Conservation (phyloP, 2,113 vertebrate genomes). For the Hoplias malabaricus region DNA sequence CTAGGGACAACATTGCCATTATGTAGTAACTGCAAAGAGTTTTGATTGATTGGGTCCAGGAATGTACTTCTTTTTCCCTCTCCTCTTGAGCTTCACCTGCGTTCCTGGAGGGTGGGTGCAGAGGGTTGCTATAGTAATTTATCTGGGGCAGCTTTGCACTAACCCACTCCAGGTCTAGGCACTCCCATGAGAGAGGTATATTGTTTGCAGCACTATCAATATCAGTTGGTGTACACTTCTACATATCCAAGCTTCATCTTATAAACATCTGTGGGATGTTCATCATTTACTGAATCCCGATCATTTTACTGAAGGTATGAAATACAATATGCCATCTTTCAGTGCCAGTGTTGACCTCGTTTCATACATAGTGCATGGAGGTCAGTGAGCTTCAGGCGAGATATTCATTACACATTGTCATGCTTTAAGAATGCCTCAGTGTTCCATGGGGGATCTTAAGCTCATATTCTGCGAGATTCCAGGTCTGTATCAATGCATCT, state of each 20-base stretch:
- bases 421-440: not conserved
- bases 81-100: not conserved
- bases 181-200: not conserved
- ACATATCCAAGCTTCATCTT: not conserved
- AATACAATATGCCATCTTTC: too few relatives aligned
- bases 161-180: not conserved
- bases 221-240: too few relatives aligned
- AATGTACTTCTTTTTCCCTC: not conserved
- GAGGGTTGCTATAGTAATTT: not conserved
- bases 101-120: not conserved
- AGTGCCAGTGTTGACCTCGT: not conserved
- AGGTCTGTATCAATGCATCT: not conserved
- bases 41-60: not conserved
- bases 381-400: not conserved
- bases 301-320: too few relatives aligned
- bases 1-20: too few relatives aligned
- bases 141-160: not conserved
- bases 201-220: too few relatives aligned
- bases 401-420: constrained; percentile 10
- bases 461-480: not conserved
- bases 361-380: not conserved
- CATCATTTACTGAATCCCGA: not conserved
- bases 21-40: not conserved
- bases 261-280: not conserved
- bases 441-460: not conserved